Base-by-base conservation (phyloP, 2,113 vertebrate species). In the Notiomystis cincta region DNA sequence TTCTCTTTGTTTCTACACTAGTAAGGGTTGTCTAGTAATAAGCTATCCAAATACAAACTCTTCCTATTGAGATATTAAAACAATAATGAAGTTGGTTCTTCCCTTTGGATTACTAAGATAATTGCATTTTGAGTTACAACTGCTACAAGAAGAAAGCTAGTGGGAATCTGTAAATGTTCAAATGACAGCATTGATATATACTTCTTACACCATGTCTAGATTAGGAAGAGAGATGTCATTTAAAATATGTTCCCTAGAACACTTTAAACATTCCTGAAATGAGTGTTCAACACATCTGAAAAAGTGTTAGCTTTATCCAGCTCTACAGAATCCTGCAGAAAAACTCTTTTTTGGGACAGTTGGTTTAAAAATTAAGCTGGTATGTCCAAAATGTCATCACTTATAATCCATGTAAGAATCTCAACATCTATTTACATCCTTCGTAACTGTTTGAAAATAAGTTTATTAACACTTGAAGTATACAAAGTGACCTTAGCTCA, bases 231-330 rank as follows among this genome's bases (percentile, higher is more conserved):
- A 38, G 31, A 67, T 95, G 71, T 72, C 28, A 77, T 92, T 95
- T 92, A 86, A 92, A 95, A 93, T 96, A 94, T 97, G 75, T 93
- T 96, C 61, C 37, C 20, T 88, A 54, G 62, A 62, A 56, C 66
- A 54, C 58, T 94, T 54, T 58, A 86, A 93, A 70, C 42, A 21
- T 92, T 93, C n/a, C 58, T 50, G 47, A 57, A 83, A 30, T 30
- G 86, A 86, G 75, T 24, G 47, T 77, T 94, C 75, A 82, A 65
- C 50, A 30, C 45, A 72, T 90, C 64, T 90, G 85, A 93, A 93
- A 88, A 94, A 73, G 86, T 80, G 67, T 79, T 77, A 72, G 30
- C 37, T 93, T 84, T 93, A 53, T 91, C 40, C 70, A n/a, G 54
- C 50, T 89, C 17, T 84, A 30, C 30, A 72, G 73, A 79, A 87